These are phyloP conservation scores for Campaea margaritaria DNA, from an alignment of 2,888 invertebrate genomes.

Conservation along the genomic window DNA sequence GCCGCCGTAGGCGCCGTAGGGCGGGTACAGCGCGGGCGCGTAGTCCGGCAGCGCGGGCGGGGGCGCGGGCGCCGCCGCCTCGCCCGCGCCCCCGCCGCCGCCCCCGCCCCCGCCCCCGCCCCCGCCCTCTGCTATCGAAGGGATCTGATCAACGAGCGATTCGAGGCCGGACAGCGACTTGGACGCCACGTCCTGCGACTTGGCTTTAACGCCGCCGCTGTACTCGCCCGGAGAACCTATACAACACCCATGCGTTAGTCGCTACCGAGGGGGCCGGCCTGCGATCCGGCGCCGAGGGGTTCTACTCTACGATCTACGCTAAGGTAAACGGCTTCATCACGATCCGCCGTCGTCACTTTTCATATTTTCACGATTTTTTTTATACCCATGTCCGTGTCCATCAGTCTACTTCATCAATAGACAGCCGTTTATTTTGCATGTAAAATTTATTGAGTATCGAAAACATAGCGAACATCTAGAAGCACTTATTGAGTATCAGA, in stretches of 20 bases:
- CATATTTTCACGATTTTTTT: too few species aligned
- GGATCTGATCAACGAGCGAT: constrained; percentile 96
- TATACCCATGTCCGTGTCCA: too few species aligned
- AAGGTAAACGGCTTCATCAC: too few species aligned
- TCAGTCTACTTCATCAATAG: too few species aligned
- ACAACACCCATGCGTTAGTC: constrained; percentile 1
- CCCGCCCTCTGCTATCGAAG: constrained; percentile 90
- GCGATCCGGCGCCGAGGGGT: too few species aligned
- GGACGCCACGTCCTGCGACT: constrained; percentile 90
- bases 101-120: constrained; percentile 81
- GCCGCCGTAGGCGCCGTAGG: constrained; percentile 69
- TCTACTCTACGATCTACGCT: too few species aligned
- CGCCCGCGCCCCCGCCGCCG: constrained; percentile 34
- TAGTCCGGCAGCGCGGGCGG: constrained; percentile 62
- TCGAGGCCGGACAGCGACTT: constrained; percentile 94
- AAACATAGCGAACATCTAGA: too few species aligned
- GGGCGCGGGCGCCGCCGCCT: constrained; percentile 46
- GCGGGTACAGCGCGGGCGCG: constrained; percentile 67
- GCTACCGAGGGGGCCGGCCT: neutral
- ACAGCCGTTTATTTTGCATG: too few species aligned
- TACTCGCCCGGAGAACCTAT: constrained; percentile 74
- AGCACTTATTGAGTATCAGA: neutral
- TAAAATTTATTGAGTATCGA: too few species aligned
- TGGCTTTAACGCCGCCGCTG: constrained; percentile 74
- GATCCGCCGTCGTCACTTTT: too few species aligned